phyloP scores from a whole-genome alignment of 2,797 vertebrate genomes.

The Bovichtus diacanthus region DNA sequence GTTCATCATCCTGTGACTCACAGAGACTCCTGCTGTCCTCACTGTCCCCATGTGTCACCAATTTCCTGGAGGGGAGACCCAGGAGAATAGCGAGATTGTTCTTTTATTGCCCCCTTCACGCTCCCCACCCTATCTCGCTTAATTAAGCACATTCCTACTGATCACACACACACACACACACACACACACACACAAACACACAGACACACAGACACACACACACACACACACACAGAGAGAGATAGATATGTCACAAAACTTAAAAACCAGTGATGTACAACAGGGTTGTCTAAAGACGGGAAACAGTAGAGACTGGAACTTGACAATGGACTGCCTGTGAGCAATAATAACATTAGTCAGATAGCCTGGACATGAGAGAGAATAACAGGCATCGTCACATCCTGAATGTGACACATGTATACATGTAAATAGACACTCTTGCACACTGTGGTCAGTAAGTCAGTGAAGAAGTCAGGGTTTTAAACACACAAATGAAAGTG shows the following conservation, averaged over 20 bases:
- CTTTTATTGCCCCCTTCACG: slow-evolving; percentile 53
- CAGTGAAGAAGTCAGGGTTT: background rate
- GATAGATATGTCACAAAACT: too few relatives aligned
- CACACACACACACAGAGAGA: slow-evolving; percentile 30
- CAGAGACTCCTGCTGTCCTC: slow-evolving; percentile 55
- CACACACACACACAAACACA: slow-evolving; percentile 50
- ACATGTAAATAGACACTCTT: slow-evolving; percentile 31
- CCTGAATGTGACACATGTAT: slow-evolving; percentile 55
- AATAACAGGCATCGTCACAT: slow-evolving; percentile 48
- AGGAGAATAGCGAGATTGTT: slow-evolving; percentile 75
- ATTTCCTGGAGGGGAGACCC: slow-evolving; percentile 55
- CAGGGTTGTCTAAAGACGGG: slow-evolving; percentile 34
- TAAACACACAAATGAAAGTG: background rate
- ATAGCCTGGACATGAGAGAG: slow-evolving; percentile 47
- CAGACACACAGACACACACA: slow-evolving; percentile 50
- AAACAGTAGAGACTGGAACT: slow-evolving; percentile 33
- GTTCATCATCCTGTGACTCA: slow-evolving; percentile 64
- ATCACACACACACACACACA: slow-evolving; percentile 56
- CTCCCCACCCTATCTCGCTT: slow-evolving; percentile 31
- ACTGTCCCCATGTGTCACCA: slow-evolving; percentile 64
- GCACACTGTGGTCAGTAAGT: slow-evolving; percentile 1
- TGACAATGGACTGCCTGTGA: slow-evolving; percentile 68
- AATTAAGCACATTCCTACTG: slow-evolving; percentile 76
- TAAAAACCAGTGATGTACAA: slow-evolving; percentile 56
- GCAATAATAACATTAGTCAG: slow-evolving; percentile 68